Evolutionary conservation across 2,797 vertebrate species (phyloP).

Genomic region (Kryptopterus vitreolus): DNA sequence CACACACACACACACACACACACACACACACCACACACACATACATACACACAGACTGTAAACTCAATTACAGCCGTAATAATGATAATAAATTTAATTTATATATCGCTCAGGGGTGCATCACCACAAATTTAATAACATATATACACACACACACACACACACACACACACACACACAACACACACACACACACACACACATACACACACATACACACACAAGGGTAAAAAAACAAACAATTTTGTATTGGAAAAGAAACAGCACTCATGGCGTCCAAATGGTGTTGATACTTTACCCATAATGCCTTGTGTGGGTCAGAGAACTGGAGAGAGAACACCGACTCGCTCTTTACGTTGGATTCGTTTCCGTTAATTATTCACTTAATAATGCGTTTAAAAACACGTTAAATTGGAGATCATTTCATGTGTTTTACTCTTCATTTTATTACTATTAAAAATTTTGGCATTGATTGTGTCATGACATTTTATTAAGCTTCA

Average conservation of each 20-base stretch:
- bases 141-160: slow-evolving; percentile 18
- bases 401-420: too few species aligned
- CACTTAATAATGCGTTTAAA: too few species aligned
- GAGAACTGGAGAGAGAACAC: too few species aligned
- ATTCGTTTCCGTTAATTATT: too few species aligned
- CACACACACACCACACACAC: slow-evolving; percentile 13
- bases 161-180: slow-evolving; percentile 5
- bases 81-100: slow-evolving; percentile 12
- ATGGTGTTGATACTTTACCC: slow-evolving; percentile 19
- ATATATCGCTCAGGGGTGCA: neutral
- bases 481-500: neutral
- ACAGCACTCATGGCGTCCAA: neutral
- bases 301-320: slow-evolving; percentile 13
- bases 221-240: too few species aligned
- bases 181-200: neutral
- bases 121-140: neutral
- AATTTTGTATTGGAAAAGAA: neutral
- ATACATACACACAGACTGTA: neutral
- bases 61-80: neutral
- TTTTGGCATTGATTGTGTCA: neutral
- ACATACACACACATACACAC: too few species aligned
- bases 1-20: slow-evolving; percentile 15
- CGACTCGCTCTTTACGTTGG: too few species aligned
- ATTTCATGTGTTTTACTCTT: too few species aligned
- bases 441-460: neutral